phyloP scores from a whole-genome alignment of 2,888 invertebrate species.

The Panopea generosa region DNA sequence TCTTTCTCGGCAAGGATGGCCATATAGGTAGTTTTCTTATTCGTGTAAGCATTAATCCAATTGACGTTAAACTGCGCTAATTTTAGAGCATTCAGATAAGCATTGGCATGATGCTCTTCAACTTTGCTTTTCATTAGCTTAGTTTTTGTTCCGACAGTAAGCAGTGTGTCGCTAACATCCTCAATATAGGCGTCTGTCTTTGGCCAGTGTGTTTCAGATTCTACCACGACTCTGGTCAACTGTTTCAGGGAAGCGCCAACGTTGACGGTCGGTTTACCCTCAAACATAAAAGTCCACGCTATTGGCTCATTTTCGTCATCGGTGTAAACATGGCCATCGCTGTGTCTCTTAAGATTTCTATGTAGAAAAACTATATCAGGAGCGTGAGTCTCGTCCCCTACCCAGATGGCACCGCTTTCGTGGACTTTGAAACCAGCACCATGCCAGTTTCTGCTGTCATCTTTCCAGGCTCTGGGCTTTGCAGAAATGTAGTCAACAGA shows the following conservation, averaged over 20 bases:
- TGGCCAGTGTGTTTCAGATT: slow-evolving; percentile 62
- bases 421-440: slow-evolving; percentile 74
- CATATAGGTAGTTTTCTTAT: slow-evolving; percentile 70
- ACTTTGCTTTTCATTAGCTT: slow-evolving; percentile 72
- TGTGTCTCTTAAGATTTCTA: slow-evolving; percentile 52
- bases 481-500: slow-evolving; percentile 64
- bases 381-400: slow-evolving; percentile 72
- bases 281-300: slow-evolving; percentile 74
- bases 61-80: slow-evolving; percentile 71
- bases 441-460: slow-evolving; percentile 68
- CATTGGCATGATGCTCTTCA: slow-evolving; percentile 78
- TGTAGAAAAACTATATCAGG: slow-evolving; percentile 77
- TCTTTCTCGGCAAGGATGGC: slow-evolving; percentile 70
- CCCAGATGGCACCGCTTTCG: slow-evolving; percentile 75
- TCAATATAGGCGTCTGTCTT: slow-evolving; percentile 62
- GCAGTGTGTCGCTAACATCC: slow-evolving; percentile 75
- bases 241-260: slow-evolving; percentile 68
- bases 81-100: slow-evolving; percentile 75
- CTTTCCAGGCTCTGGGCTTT: slow-evolving; percentile 46
- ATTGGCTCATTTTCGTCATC: slow-evolving; percentile 47
- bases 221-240: slow-evolving; percentile 67
- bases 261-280: slow-evolving; percentile 64
- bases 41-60: slow-evolving; percentile 78
- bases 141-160: slow-evolving; percentile 53
- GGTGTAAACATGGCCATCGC: slow-evolving; percentile 20